A percentile compares a stretch with the other conserved stretches of the same genome.
phyloP scores from a whole-genome alignment of 2,113 vertebrate genomes.

The Tursiops truncatus region DNA sequence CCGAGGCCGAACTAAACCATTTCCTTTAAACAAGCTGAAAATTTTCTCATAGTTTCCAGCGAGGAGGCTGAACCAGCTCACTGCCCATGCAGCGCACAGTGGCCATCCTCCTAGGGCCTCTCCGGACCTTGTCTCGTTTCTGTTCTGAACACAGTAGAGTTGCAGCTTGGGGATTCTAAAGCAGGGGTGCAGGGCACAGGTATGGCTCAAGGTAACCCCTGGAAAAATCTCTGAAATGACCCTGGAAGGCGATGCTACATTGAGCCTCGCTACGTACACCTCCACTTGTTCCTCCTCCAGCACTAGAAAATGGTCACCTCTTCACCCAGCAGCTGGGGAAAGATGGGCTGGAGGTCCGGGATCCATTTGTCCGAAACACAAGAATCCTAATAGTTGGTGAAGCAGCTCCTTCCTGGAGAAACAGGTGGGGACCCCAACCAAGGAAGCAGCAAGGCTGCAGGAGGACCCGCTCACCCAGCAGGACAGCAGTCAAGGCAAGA shows the following conservation, averaged over 20 bases:
- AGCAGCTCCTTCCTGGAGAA: neutral
- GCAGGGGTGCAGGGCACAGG: neutral
- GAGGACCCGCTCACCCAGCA: rapidly evolving
- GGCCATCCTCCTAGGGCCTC: neutral
- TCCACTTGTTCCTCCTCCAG: neutral
- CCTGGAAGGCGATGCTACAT: neutral
- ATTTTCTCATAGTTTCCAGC: neutral
- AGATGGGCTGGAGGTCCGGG: neutral
- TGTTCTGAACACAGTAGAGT: neutral
- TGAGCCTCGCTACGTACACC: neutral
- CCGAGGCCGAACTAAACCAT: neutral
- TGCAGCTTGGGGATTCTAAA: neutral
- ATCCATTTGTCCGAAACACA: neutral
- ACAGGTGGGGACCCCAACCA: neutral
- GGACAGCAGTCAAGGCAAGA: neutral
- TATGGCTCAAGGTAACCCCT: neutral
- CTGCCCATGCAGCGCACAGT: no score
- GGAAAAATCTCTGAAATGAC: neutral
- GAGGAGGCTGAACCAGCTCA: neutral
- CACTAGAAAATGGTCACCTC: neutral
- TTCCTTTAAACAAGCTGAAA: neutral
- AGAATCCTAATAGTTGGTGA: neutral
- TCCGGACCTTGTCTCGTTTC: neutral
- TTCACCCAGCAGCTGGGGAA: neutral
- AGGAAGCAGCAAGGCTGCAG: no score